These are phyloP conservation scores for Rhagonycha lutea DNA, from an alignment of 2,888 invertebrate genomes.

Conservation along the genomic window DNA sequence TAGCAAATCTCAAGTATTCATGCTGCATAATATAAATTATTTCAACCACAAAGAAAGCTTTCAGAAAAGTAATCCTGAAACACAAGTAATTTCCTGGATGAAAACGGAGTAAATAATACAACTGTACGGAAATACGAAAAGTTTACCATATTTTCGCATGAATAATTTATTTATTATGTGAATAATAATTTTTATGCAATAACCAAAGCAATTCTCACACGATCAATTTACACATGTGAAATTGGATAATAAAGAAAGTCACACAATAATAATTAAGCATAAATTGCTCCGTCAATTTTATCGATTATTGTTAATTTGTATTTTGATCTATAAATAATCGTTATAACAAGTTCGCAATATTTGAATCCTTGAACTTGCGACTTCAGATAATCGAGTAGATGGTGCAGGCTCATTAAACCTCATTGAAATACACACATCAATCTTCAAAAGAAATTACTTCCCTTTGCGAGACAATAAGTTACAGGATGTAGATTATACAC, in stretches of 20 bases:
- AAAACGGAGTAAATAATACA: background rate
- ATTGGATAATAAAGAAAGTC: background rate
- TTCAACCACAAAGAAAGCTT: too few species aligned
- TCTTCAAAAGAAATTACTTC: background rate
- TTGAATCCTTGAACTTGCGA: constrained; percentile 21
- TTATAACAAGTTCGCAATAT: constrained; percentile 14
- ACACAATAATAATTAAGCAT: background rate
- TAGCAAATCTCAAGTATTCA: too few species aligned
- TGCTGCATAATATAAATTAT: too few species aligned
- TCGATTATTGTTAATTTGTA: background rate
- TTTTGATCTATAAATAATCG: constrained; percentile 12
- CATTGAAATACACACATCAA: background rate
- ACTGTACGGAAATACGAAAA: background rate
- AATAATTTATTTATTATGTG: too few species aligned
- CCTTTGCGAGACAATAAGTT: background rate
- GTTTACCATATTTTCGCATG: background rate
- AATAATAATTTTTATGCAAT: background rate
- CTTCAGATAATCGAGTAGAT: constrained; percentile 15
- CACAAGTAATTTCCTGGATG: too few species aligned
- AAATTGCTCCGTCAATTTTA: background rate
- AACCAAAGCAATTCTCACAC: background rate
- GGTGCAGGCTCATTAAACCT: constrained; percentile 17
- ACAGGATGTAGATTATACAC: background rate
- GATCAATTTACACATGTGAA: background rate
- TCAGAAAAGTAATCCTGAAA: too few species aligned